phyloP scores from a whole-genome alignment of 2,888 invertebrate species.

The Dyspetes luteomarginatus region DNA sequence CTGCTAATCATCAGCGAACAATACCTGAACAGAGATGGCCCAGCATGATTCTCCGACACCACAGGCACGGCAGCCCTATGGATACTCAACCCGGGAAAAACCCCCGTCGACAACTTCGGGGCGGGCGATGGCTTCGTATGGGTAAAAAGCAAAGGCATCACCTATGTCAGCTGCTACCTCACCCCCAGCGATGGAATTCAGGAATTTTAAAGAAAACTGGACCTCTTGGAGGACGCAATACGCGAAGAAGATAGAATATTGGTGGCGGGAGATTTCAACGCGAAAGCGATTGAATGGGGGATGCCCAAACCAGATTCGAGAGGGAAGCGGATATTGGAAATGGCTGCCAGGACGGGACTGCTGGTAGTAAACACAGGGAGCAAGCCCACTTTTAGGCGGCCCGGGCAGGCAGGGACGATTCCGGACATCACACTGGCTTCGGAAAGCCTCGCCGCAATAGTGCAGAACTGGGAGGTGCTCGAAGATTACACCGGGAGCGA shows the following conservation, averaged over 20 bases:
- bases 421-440: constrained; percentile 33
- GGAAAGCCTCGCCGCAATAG: not conserved
- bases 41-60: constrained; percentile 44
- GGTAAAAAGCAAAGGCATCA: constrained; percentile 23
- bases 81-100: constrained; percentile 14
- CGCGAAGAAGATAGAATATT: no score
- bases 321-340: constrained; percentile 59
- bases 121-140: constrained; percentile 51
- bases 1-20: constrained; percentile 29
- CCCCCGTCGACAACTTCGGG: not conserved
- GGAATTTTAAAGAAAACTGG: constrained; percentile 23
- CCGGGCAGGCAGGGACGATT: constrained; percentile 23
- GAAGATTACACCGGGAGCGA: constrained; percentile 42
- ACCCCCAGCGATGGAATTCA: no score
- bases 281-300: constrained; percentile 62
- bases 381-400: constrained; percentile 19
- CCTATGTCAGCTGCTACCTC: not conserved
- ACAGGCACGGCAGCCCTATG: constrained; percentile 58
- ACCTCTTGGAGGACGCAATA: constrained; percentile 37
- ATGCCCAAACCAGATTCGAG: constrained; percentile 52
- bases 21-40: not conserved
- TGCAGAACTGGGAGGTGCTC: constrained; percentile 22
- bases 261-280: constrained; percentile 64
- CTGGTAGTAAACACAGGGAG: constrained; percentile 51
- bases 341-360: constrained; percentile 60